Conservation (phyloP, 1,140 invertebrate species). For the Tetragnatha versicolor region DNA sequence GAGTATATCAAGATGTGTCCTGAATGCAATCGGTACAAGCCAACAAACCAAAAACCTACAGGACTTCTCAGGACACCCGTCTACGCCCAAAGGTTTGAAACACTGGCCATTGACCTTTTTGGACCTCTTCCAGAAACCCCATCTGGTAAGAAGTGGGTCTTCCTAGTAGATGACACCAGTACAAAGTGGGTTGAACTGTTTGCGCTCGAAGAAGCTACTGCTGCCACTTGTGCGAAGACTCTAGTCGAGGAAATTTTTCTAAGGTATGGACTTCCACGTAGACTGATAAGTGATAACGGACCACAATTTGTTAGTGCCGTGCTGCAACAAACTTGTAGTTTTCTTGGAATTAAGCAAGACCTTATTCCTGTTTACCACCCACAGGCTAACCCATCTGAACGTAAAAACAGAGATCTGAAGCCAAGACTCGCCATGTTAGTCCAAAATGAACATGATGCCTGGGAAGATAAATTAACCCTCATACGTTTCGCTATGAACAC, state of each 20-base stretch:
- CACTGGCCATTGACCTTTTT: conserved; percentile 19
- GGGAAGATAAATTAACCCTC: conserved; percentile 1
- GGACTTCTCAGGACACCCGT: conserved; percentile 6
- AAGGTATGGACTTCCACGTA: conserved; percentile 19
- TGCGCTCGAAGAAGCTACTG: neutral
- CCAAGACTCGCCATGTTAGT: conserved; percentile 5
- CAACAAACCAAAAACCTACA: conserved; percentile 3
- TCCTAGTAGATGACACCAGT: conserved; percentile 15
- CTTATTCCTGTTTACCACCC: conserved; percentile 11
- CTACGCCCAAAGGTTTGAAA: neutral
- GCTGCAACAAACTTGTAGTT: neutral
- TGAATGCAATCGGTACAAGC: conserved; percentile 14
- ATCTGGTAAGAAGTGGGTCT: neutral
- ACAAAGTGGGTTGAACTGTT: conserved; percentile 43
- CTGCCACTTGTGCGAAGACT: neutral
- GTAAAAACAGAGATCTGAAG: conserved; percentile 11
- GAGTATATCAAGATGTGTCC: conserved; percentile 36
- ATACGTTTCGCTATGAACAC: neutral
- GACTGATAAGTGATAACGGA: conserved; percentile 34
- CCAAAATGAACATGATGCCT: neutral
- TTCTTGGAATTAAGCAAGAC: conserved; percentile 12
- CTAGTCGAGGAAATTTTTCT: conserved; percentile 31
- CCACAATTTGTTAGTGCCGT: conserved; percentile 17
- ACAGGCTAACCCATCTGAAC: conserved; percentile 1
- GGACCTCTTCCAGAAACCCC: neutral